Percentiles rank a stretch among this genome's conserved stretches.
Conservation (phyloP, 2,797 vertebrate species). For the Selene dorsalis region DNA sequence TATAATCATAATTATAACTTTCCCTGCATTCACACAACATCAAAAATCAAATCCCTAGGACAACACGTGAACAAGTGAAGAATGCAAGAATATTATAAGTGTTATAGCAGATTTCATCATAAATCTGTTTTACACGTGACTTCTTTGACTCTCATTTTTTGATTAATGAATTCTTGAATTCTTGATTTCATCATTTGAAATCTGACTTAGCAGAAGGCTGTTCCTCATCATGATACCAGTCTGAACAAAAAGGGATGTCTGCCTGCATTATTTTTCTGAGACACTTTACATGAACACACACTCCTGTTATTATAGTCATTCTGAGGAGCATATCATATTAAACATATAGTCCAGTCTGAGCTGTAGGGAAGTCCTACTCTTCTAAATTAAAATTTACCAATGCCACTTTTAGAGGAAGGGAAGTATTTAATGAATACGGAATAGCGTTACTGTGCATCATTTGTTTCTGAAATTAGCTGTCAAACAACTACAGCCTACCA, state of each 20-base stretch:
- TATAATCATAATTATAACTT: too few relatives aligned
- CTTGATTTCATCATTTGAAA: too few relatives aligned
- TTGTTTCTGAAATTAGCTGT: background rate
- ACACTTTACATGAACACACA: background rate
- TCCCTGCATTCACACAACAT: too few relatives aligned
- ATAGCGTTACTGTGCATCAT: background rate
- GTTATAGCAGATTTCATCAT: too few relatives aligned
- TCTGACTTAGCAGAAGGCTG: background rate
- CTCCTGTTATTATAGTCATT: background rate
- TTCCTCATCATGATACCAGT: background rate
- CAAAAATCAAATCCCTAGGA: too few relatives aligned
- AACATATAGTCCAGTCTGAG: background rate
- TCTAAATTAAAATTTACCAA: background rate
- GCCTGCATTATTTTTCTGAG: conserved; percentile 1
- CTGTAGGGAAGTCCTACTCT: background rate
- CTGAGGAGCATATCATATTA: background rate
- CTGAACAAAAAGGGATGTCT: background rate
- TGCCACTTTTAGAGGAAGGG: too few relatives aligned
- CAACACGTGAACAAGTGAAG: too few relatives aligned
- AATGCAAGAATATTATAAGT: too few relatives aligned
- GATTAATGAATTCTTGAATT: too few relatives aligned
- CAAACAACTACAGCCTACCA: background rate
- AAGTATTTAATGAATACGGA: background rate
- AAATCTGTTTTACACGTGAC: too few relatives aligned
- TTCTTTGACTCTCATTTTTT: background rate